Base-by-base conservation (phyloP, 2,888 invertebrate genomes). In the Mystacides longicornis region DNA sequence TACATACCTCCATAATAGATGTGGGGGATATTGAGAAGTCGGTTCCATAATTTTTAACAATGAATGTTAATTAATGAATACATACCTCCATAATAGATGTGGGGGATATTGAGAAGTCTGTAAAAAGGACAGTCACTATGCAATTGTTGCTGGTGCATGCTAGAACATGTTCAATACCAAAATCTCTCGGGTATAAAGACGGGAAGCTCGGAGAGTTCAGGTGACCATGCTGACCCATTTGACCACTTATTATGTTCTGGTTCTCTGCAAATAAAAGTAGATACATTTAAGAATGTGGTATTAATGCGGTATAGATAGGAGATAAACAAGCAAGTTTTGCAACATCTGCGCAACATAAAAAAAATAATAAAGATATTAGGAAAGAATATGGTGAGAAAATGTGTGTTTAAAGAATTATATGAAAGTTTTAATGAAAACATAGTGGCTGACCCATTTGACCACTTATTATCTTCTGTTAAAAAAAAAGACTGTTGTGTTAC, bases 61-160 rank as follows among this genome's bases (percentile, higher is more conserved):
- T 31, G n/a, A n/a, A n/a, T n/a, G 7, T 31, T 9, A 31, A 31
- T 31, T 9, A 9, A 7, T 9, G 31, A 31, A 9, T 31, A 31
- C 7, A 31, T 45, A 61, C 61, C 57, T 61, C 61, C 53, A 61
- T 61, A 18, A 59, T 46, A 11, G 61, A 61, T n/a, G 55, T 49
- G 5, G 61, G 48, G 1, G 61, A 61, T 51, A 61, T 49, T 2
- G 57, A 45, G 20, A 61, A 61, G 46, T 61, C 61, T 11, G 52
- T 57, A 21, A 61, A 61, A 21, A 61, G 21, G 22, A 61, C 37
- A 20, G 19, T 37, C 9, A 61, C 47, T 22, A 46, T 22, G 22
- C 61, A 61, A 18, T 55, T 51, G 18, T 55, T 48, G 20, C 45
- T 52, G 7, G 21, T 31, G 37, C 61, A 61, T 11, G 53, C 57